Conservation (phyloP, 2,888 invertebrate species). For the Rhyacophila evoluta region DNA sequence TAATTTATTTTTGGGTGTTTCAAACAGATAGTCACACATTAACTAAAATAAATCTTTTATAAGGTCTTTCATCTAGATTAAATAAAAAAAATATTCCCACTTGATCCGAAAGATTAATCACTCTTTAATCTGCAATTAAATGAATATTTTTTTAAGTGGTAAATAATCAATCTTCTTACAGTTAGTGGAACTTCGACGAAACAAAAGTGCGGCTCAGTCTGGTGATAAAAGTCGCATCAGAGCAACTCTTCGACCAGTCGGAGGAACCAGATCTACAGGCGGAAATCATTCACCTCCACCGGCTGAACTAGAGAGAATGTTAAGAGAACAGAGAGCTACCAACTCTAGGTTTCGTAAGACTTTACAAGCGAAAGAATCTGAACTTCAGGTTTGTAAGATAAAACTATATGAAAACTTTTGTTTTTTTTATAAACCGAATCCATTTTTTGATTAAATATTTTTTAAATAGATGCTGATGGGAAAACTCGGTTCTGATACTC, state of each 20-base stretch:
- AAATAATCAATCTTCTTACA: too few relatives aligned
- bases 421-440: too few relatives aligned
- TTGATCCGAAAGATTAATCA: too few relatives aligned
- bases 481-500: conserved; percentile 74
- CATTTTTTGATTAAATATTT: too few relatives aligned
- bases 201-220: conserved; percentile 82
- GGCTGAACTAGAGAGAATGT: conserved; percentile 80
- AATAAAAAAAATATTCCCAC: too few relatives aligned
- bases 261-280: conserved; percentile 82
- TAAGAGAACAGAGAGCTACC: conserved; percentile 85
- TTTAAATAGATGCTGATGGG: conserved; percentile 77
- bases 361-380: conserved; percentile 86
- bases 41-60: too few relatives aligned
- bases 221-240: conserved; percentile 83
- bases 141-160: too few relatives aligned
- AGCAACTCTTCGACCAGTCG: conserved; percentile 87
- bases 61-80: too few relatives aligned
- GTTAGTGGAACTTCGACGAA: conserved; percentile 89
- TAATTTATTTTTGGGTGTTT: too few relatives aligned
- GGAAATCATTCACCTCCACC: conserved; percentile 84
- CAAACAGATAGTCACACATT: too few relatives aligned
- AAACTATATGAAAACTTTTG: too few relatives aligned
- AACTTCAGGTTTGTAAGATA: conserved; percentile 79
- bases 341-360: conserved; percentile 88
- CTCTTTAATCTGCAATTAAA: too few relatives aligned